Evolutionary conservation across 2,888 invertebrate species (phyloP), one percentile per base, ranked within the genome.

Genomic region (Unio delphinus): DNA sequence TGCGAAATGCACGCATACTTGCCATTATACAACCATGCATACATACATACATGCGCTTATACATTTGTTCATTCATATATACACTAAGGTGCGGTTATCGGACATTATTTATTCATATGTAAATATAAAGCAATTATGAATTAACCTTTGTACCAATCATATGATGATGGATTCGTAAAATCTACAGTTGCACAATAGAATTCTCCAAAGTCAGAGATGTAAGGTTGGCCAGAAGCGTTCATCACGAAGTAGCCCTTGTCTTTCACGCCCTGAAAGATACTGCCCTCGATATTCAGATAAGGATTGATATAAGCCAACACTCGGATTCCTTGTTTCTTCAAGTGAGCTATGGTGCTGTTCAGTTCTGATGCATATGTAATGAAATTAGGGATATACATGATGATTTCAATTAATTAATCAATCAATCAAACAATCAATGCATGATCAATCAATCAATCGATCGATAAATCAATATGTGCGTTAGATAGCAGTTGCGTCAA

Each of bases 261-360:
- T 0, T 83, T 80, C 0, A 81, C 87, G 45, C 73, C 74, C 60
- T 80, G 73, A 67, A 80, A 88, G 18, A 87, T 66, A 7, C 73
- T 70, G 0, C 88, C 87, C 5, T 80, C 70, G 8, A 58, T 67
- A 69, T 84, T 84, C 7, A 88, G 74, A 67, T 87, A 81, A 1
- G 87, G 86, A 69, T 86, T 87, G 59, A 87, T 84, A 73, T 88
- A 88, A 45, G 74, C 84, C 28, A 87, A 69, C 1, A 88, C 80
- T 18, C 82, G 76, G 0, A 86, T 78, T 0, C 82, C 84, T 20
- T 79, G 62, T 20, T 70, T 65, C 58, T 75, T 76, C 17, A 84
- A 72, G 4, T 65, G 68, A 18, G 70, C 59, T 23, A 84, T 83
- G 17, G 72, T 76, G 15, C 66, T 58, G 57, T 85, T 74, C 45